Percentiles rank a stretch among this genome's conserved stretches.
Evolutionary conservation across 2,113 vertebrate genomes (phyloP).

Genomic region (Scalopus aquaticus): DNA sequence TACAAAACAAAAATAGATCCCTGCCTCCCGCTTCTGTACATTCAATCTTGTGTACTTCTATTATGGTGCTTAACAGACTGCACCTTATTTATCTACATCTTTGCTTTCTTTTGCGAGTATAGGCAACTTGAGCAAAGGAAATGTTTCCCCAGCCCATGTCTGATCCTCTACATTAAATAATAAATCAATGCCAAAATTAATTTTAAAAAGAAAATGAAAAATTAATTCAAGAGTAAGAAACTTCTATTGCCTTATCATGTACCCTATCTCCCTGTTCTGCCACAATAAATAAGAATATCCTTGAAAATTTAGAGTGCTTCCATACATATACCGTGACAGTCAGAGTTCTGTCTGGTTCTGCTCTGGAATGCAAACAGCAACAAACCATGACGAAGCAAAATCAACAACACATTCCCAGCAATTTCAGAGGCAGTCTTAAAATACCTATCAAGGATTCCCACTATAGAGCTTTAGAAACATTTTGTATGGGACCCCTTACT

Average conservation of each 20-base stretch:
- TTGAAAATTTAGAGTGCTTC: constrained; percentile 42
- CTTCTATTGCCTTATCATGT: constrained; percentile 21
- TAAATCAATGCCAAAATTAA: constrained; percentile 12
- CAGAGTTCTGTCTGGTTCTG: constrained; percentile 34
- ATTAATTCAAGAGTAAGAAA: constrained; percentile 11
- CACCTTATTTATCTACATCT: background rate
- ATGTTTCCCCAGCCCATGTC: background rate
- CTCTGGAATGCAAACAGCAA: constrained; percentile 18
- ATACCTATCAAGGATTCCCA: background rate
- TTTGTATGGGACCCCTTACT: background rate
- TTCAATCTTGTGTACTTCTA: background rate
- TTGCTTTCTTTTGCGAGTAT: background rate
- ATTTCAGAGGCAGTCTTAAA: constrained; percentile 7
- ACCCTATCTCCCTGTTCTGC: constrained; percentile 13
- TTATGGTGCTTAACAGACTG: background rate
- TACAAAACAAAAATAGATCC: background rate
- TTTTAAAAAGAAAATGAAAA: constrained; percentile 41
- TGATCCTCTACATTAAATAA: constrained; percentile 2
- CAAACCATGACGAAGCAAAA: constrained; percentile 16
- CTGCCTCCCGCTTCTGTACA: background rate
- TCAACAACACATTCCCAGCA: constrained; percentile 5
- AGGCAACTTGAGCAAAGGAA: constrained; percentile 19
- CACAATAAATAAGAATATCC: constrained; percentile 3
- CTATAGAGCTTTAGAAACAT: background rate
- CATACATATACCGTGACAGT: background rate